phyloP scores from a whole-genome alignment of 2,888 invertebrate genomes.

The Stenodera caucasica region DNA sequence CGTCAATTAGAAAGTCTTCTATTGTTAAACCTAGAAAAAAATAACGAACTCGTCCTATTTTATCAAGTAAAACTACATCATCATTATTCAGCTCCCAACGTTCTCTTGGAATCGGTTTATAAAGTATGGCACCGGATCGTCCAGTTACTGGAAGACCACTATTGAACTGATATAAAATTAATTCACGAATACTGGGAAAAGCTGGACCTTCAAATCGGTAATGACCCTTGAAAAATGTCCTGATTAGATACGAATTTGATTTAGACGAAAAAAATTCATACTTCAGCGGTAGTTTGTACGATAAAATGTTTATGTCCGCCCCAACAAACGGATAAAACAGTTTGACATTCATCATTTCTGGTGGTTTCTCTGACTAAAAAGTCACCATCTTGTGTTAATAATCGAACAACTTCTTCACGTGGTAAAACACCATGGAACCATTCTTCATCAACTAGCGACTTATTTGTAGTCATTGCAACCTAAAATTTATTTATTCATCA shows the following conservation, averaged over 20 bases:
- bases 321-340: constrained; percentile 94
- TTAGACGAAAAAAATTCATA: constrained; percentile 55
- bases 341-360: constrained; percentile 87
- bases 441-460: constrained; percentile 84
- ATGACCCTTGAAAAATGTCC: constrained; percentile 78
- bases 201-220: constrained; percentile 93
- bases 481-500: constrained; percentile 22
- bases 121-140: constrained; percentile 86
- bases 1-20: constrained; percentile 7
- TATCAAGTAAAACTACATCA: constrained; percentile 86
- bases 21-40: not conserved
- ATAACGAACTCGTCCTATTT: constrained; percentile 84
- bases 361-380: constrained; percentile 93
- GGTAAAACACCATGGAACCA: constrained; percentile 98
- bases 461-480: constrained; percentile 54
- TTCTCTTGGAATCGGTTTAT: constrained; percentile 84
- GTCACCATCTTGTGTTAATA: constrained; percentile 90
- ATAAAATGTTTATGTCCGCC: constrained; percentile 97
- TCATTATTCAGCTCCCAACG: constrained; percentile 96
- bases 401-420: constrained; percentile 90
- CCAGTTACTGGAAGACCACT: constrained; percentile 88
- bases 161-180: constrained; percentile 86
- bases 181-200: constrained; percentile 89
- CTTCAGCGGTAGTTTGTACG: constrained; percentile 91
- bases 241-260: not conserved